A percentile compares a stretch with the other conserved stretches of the same genome.
Conservation (phyloP, 2,113 vertebrate genomes). For the Lutjanus erythropterus region DNA sequence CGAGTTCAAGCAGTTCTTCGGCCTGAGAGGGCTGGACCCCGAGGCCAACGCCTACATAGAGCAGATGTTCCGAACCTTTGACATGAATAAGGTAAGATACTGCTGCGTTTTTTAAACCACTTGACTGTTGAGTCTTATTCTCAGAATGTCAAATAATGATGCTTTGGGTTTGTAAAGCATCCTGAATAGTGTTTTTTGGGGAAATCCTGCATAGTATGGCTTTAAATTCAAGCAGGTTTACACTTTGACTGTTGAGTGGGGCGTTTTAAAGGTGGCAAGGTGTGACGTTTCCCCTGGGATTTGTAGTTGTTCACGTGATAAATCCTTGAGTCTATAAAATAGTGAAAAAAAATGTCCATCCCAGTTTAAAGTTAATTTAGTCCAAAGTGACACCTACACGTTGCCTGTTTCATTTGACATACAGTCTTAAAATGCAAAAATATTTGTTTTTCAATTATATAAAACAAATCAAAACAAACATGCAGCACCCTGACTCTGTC, state of each 20-base stretch:
- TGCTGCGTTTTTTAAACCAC: not conserved
- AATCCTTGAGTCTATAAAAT: not conserved
- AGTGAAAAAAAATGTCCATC: too few species aligned
- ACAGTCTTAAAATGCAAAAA: not conserved
- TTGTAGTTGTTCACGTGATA: too few species aligned
- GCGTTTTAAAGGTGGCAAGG: not conserved
- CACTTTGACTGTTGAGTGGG: not conserved
- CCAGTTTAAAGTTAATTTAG: too few species aligned
- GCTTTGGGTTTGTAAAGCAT: too few species aligned
- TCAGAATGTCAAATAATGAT: too few species aligned
- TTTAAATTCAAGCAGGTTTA: not conserved
- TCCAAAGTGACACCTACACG: not conserved
- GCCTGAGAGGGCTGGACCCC: conserved; percentile 88
- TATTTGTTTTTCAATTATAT: not conserved
- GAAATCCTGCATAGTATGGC: too few species aligned
- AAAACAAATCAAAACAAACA: not conserved
- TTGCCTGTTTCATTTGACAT: not conserved
- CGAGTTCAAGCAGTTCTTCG: conserved; percentile 95
- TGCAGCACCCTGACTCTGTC: too few species aligned
- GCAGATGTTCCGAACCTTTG: conserved; percentile 96
- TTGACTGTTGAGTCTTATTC: too few species aligned
- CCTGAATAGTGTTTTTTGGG: too few species aligned
- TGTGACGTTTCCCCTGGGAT: not conserved
- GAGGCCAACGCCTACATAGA: conserved; percentile 93
- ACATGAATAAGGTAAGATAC: conserved; percentile 93